Evolutionary conservation across 2,797 vertebrate species (phyloP).

Genomic region (Sebastes itinus): DNA sequence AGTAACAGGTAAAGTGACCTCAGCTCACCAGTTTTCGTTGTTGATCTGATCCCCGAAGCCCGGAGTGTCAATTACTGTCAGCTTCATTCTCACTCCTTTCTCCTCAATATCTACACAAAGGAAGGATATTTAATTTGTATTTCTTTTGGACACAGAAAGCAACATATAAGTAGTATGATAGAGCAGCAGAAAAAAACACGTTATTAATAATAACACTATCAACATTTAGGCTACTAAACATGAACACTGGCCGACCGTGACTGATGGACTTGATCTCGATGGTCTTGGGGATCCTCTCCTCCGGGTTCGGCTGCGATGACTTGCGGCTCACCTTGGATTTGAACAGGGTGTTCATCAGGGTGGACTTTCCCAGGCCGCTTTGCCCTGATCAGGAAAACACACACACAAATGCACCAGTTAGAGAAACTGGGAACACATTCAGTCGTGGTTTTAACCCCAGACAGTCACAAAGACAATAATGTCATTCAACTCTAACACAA

Average conservation of each 20-base stretch:
- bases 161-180: neutral
- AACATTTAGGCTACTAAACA: neutral
- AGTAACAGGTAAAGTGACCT: neutral
- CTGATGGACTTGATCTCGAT: slow-evolving; percentile 97
- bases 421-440: neutral
- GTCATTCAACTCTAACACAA: slow-evolving; percentile 2
- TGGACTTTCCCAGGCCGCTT: slow-evolving; percentile 96
- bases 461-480: neutral
- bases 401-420: neutral
- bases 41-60: slow-evolving; percentile 99
- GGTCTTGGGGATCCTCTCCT: slow-evolving; percentile 95
- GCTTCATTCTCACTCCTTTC: slow-evolving; percentile 97
- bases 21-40: slow-evolving; percentile 95
- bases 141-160: neutral
- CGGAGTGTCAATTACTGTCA: slow-evolving; percentile 95
- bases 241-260: slow-evolving; percentile 82
- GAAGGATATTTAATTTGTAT: neutral
- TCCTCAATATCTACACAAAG: slow-evolving; percentile 91
- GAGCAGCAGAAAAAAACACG: neutral
- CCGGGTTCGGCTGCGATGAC: slow-evolving; percentile 85
- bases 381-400: slow-evolving; percentile 84
- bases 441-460: neutral
- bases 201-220: neutral
- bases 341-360: slow-evolving; percentile 98
- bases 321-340: slow-evolving; percentile 98